Percentiles rank a stretch among this genome's conserved stretches.
These are phyloP conservation scores for Poecilia picta DNA, from an alignment of 2,797 vertebrate genomes.

Conservation along the genomic window DNA sequence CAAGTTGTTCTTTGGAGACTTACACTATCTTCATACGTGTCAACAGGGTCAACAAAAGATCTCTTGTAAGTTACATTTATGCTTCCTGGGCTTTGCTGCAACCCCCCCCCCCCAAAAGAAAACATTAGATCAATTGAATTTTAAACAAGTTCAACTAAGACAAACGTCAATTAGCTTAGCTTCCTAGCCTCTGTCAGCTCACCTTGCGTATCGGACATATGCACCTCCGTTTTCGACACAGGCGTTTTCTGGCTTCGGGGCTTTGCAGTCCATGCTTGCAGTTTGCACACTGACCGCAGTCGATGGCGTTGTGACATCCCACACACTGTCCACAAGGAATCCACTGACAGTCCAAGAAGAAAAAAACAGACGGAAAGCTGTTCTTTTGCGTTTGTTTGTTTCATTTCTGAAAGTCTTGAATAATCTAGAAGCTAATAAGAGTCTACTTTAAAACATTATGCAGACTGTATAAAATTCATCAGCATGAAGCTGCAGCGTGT, in stretches of 20 bases:
- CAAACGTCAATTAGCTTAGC: background rate
- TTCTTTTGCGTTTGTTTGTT: too few relatives aligned
- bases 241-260: constrained; percentile 65
- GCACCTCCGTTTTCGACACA: constrained; percentile 80
- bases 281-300: constrained; percentile 88
- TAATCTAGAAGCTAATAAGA: background rate
- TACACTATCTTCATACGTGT: constrained; percentile 53
- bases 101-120: background rate
- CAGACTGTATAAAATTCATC: background rate
- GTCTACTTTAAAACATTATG: background rate
- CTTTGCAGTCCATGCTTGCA: constrained; percentile 77
- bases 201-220: constrained; percentile 81
- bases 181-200: background rate
- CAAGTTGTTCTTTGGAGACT: constrained; percentile 55
- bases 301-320: constrained; percentile 83
- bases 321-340: constrained; percentile 88
- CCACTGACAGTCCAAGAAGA: constrained; percentile 73
- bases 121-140: background rate
- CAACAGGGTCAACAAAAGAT: constrained; percentile 44
- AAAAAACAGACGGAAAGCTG: too few relatives aligned
- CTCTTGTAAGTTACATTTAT: constrained; percentile 29
- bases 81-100: constrained; percentile 44
- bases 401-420: background rate
- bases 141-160: background rate
- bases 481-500: background rate